Percentiles rank a stretch among this genome's conserved stretches.
Conservation (phyloP, 2,113 vertebrate genomes). For the Halcyon senegalensis region DNA sequence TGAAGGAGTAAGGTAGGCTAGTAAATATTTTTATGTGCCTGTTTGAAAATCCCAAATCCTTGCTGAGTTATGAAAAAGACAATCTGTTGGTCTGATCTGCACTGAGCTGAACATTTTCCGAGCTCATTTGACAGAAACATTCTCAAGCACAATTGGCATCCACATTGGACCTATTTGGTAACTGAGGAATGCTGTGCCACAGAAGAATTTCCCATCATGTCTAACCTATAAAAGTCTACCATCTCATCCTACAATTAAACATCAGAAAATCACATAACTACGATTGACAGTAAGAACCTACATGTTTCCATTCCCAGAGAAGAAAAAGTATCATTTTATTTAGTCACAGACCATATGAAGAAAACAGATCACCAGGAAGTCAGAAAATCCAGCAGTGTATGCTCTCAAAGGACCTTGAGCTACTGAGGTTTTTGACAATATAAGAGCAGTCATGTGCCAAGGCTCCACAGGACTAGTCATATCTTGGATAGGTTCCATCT, state of each 20-base stretch:
- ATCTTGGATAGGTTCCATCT: slow-evolving; percentile 6
- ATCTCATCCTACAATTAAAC: neutral
- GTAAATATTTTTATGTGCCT: neutral
- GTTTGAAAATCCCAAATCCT: neutral
- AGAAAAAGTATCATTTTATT: neutral
- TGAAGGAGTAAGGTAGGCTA: neutral
- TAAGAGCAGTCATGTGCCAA: slow-evolving; percentile 17
- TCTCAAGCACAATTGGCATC: neutral
- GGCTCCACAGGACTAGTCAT: neutral
- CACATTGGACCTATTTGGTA: neutral
- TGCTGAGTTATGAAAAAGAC: neutral
- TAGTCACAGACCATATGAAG: neutral
- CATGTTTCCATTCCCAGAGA: neutral
- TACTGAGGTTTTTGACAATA: slow-evolving; percentile 30
- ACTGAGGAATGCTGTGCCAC: neutral
- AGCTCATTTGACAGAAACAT: neutral
- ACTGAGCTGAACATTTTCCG: neutral
- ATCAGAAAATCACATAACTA: neutral
- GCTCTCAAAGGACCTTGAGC: neutral
- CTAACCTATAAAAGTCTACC: neutral
- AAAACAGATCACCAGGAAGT: neutral
- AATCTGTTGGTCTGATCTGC: neutral
- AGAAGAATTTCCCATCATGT: neutral
- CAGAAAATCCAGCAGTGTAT: neutral
- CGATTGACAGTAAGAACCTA: neutral